Evolutionary conservation across 2,888 invertebrate species (phyloP), one percentile per base, ranked within the genome.

Genomic region (Pherbina coryleti): DNA sequence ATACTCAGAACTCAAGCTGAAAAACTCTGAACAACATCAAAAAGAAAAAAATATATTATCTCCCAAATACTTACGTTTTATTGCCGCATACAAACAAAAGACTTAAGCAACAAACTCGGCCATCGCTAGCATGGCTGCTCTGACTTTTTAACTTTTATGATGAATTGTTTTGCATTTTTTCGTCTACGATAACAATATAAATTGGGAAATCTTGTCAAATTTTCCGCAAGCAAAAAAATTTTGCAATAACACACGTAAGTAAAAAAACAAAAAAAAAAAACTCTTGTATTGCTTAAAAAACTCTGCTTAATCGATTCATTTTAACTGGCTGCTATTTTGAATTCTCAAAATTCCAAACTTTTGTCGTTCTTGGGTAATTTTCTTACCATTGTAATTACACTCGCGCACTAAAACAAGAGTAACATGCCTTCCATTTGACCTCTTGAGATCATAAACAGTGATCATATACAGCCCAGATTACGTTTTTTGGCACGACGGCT

Each of bases 251-350:
- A 5, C 17, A 57, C n/a, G 57, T n/a, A 5, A 8, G 19, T 57
- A 57, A 57, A 57, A 57, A 22, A 25, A 9, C 14, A 4, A 5
- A 28, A 60, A 7, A 25, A 28, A 25, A 8, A 8, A 4, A 8
- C 22, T 14, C 9, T 60, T 22, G n/a, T 14, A 28, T 25, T 34
- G 11, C 64, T 28, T 64, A 64, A 64, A 64, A 64, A 64, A 34
- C 37, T 1, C 44, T 44, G 78, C 85, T 81, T 84, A 86, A 86
- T 86, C 86, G 86, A 84, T 84, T 85, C 84, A 83, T 79, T 85
- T 84, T 86, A 83, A 86, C 83, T 83, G 80, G 79, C 84, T 81
- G 80, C 80, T 78, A 8, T 73, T 60, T 37, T 8, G 17, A 53
- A 25, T 49, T 69, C 25, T 34, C 14, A 22, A 22, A 57, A 31